phyloP scores from a whole-genome alignment of 2,888 invertebrate species.

The Gonocerus acuteangulatus region DNA sequence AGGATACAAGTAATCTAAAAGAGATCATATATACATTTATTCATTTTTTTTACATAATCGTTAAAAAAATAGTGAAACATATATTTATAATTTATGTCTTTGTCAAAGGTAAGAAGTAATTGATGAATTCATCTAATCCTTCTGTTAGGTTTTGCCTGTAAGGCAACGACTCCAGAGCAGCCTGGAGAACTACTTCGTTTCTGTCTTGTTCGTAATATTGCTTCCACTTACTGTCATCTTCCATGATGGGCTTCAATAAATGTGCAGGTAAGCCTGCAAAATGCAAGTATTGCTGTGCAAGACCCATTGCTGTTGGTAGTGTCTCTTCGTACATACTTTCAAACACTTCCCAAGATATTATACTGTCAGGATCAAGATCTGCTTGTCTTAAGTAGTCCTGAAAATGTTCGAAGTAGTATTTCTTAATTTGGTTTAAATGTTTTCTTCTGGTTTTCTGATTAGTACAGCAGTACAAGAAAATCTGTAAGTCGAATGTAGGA shows the following conservation, averaged over 20 bases:
- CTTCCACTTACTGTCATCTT: neutral
- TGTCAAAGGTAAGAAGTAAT: too few relatives aligned
- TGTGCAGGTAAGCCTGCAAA: neutral
- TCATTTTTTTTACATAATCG: too few relatives aligned
- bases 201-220: constrained; percentile 2
- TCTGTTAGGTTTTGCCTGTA: neutral
- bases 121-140: neutral
- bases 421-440: neutral
- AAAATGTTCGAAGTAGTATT: constrained; percentile 2
- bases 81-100: too few relatives aligned
- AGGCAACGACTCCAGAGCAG: neutral
- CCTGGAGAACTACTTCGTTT: neutral
- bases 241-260: neutral
- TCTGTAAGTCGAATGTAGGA: constrained; percentile 7
- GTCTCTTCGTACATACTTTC: constrained; percentile 13
- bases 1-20: too few relatives aligned
- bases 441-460: neutral
- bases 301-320: neutral
- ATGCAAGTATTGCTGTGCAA: neutral
- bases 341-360: constrained; percentile 11
- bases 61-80: too few relatives aligned
- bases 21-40: too few relatives aligned
- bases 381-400: neutral
- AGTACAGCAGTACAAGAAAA: constrained; percentile 2
- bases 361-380: neutral